Conservation (phyloP, 2,888 invertebrate species). For the Eilema caniola region DNA sequence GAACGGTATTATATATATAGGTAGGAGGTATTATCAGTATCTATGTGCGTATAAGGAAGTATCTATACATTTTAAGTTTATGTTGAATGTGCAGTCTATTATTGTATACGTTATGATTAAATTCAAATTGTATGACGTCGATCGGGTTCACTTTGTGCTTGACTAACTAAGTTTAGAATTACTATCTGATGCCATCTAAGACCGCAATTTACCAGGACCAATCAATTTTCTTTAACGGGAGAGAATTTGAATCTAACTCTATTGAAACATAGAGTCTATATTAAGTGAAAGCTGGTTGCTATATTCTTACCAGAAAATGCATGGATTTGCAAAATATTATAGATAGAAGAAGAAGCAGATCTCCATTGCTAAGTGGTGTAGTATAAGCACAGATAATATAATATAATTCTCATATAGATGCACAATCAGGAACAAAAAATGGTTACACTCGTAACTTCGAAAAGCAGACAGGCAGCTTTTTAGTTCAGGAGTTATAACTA, state of each 20-base stretch:
- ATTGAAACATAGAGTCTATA: background rate
- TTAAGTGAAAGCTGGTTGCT: background rate
- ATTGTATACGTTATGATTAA: background rate
- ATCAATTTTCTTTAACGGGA: background rate
- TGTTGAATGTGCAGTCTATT: background rate
- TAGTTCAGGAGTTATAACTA: too few species aligned
- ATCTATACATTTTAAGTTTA: background rate
- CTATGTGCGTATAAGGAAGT: conserved; percentile 6
- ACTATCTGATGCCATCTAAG: background rate
- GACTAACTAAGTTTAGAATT: background rate
- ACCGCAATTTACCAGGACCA: background rate
- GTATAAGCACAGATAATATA: too few species aligned
- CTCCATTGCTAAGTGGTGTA: background rate
- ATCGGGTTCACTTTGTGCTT: background rate
- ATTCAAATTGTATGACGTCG: background rate
- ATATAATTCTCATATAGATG: too few species aligned
- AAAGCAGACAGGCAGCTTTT: too few species aligned
- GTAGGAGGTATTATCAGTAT: background rate
- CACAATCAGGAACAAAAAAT: too few species aligned
- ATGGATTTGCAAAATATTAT: background rate
- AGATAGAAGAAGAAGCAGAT: background rate
- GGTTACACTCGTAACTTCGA: too few species aligned
- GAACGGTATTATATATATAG: background rate
- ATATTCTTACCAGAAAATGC: background rate
- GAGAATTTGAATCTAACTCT: background rate